Conservation (phyloP, 1,140 invertebrate species). For the Maconellicoccus hirsutus region DNA sequence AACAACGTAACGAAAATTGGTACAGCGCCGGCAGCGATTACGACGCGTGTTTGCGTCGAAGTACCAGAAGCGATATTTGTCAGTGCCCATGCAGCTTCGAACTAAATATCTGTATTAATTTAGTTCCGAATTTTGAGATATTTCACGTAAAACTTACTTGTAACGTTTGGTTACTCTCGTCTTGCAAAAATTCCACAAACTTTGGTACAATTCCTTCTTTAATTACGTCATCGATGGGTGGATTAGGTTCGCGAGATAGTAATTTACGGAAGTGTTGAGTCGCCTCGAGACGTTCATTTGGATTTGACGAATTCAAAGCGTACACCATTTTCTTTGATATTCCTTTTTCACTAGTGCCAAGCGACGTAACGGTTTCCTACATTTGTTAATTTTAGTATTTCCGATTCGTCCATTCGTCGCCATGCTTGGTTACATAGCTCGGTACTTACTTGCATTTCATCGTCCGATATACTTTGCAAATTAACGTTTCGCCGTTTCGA, state of each 20-base stretch:
- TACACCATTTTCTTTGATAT: conserved; percentile 68
- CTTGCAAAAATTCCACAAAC: conserved; percentile 89
- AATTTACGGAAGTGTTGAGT: conserved; percentile 93
- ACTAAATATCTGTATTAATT: too few species aligned
- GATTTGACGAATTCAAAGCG: conserved; percentile 67
- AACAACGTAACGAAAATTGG: conserved; percentile 81
- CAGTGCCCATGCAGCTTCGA: conserved; percentile 95
- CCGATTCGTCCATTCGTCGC: background rate
- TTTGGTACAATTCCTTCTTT: conserved; percentile 86
- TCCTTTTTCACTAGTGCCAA: background rate
- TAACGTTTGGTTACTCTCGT: conserved; percentile 67
- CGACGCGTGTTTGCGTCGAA: conserved; percentile 80
- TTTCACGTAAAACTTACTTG: conserved; percentile 50
- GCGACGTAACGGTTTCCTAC: background rate
- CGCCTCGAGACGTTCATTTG: conserved; percentile 70
- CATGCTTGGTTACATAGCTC: too few species aligned
- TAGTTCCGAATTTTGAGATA: conserved; percentile 19
- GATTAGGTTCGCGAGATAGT: conserved; percentile 89
- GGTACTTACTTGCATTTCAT: conserved; percentile 36
- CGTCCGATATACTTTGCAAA: conserved; percentile 39
- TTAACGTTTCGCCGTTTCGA: conserved; percentile 86
- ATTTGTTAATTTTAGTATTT: background rate
- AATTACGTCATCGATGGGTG: conserved; percentile 98
- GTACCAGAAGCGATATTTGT: conserved; percentile 98
- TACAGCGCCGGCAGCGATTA: conserved; percentile 88